These are phyloP conservation scores for Drosophila sechellia DNA, from an alignment of 1,140 invertebrate species.

Conservation along the genomic window DNA sequence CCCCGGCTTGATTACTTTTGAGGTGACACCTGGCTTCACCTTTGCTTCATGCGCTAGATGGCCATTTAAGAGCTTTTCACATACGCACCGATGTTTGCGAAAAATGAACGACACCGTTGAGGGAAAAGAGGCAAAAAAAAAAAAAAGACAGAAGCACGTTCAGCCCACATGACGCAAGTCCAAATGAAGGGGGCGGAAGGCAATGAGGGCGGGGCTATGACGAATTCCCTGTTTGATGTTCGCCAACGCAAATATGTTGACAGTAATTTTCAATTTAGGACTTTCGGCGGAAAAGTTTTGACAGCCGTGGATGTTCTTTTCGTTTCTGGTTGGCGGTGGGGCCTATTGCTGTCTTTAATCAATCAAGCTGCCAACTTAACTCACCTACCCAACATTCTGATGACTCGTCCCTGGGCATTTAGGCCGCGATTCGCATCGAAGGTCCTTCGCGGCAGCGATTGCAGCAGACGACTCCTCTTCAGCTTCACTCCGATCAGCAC, in stretches of 20 bases:
- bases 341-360: constrained; percentile 53
- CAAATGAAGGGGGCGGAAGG: constrained; percentile 10
- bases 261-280: constrained; percentile 68
- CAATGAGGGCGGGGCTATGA: constrained; percentile 4
- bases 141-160: neutral
- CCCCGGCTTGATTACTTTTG: constrained; percentile 24
- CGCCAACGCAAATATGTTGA: constrained; percentile 55
- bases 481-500: constrained; percentile 91
- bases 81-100: constrained; percentile 12
- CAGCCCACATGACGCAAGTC: constrained; percentile 26
- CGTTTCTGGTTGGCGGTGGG: neutral
- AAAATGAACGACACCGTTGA: constrained; percentile 43
- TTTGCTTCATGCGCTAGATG: constrained; percentile 10
- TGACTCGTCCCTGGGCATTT: constrained; percentile 87
- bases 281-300: constrained; percentile 47
- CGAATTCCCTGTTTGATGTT: constrained; percentile 50
- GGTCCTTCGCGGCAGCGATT: constrained; percentile 59
- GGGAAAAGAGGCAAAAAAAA: neutral
- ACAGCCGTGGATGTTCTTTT: constrained; percentile 4
- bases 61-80: constrained; percentile 29
- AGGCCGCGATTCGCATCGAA: constrained; percentile 71
- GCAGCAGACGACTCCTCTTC: constrained; percentile 84
- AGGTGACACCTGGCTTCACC: constrained; percentile 31
- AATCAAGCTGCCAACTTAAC: constrained; percentile 64
- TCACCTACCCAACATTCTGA: constrained; percentile 88